Evolutionary conservation across 2,797 vertebrate species (phyloP).

Genomic region (Halcyon leucocephala): DNA sequence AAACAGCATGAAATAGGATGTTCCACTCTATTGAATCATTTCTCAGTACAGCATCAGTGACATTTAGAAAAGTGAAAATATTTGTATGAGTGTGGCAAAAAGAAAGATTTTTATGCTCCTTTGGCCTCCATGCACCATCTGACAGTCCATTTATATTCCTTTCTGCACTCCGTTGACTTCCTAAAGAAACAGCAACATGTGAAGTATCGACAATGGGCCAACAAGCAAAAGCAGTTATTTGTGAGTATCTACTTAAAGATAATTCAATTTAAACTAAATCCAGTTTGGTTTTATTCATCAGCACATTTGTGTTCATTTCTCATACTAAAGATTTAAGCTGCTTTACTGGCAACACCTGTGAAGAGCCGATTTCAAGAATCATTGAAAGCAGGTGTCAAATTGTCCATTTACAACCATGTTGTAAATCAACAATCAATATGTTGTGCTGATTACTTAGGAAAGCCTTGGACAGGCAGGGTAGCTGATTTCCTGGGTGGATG

Average conservation of each 20-base stretch:
- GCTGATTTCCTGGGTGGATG: not conserved
- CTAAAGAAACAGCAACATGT: not conserved
- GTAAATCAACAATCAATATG: accelerated
- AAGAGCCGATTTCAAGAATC: not conserved
- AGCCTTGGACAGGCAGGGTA: not conserved
- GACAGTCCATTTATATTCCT: not conserved
- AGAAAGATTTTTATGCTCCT: not conserved
- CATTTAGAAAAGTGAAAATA: constrained; percentile 11
- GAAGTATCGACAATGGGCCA: not conserved
- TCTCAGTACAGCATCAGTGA: not conserved
- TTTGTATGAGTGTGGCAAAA: not conserved
- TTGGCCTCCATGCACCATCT: not conserved
- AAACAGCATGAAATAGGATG: constrained; percentile 38
- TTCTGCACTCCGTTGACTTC: not conserved
- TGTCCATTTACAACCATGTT: not conserved
- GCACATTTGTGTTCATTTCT: not conserved
- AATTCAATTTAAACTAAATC: not conserved
- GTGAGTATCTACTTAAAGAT: not conserved
- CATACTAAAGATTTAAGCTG: not conserved
- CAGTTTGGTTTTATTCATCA: not conserved
- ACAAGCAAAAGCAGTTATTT: not conserved
- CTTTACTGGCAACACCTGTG: not conserved
- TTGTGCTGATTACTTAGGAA: not conserved
- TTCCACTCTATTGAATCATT: constrained; percentile 3
- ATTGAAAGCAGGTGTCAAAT: not conserved